These are phyloP conservation scores for Sinopyrophorus schimmeli DNA, from an alignment of 2,888 invertebrate species.

Conservation along the genomic window DNA sequence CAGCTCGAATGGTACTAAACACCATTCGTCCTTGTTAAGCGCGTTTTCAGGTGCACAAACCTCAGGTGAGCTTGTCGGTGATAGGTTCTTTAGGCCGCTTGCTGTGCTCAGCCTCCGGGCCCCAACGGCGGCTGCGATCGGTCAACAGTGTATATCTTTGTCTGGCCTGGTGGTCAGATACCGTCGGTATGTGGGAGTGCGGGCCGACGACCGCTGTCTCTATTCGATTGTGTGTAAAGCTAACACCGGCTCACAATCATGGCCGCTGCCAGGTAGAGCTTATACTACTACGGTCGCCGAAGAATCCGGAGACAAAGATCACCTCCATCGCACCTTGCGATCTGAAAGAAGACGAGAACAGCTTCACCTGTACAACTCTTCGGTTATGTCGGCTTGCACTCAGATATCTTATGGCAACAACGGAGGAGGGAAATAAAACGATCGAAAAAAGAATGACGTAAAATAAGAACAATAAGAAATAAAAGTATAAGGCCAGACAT, in stretches of 20 bases:
- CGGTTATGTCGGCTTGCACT: constrained; percentile 39
- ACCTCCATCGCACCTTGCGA: constrained; percentile 12
- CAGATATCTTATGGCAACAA: constrained; percentile 41
- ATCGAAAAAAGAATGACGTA: constrained; percentile 48
- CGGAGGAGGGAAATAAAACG: constrained; percentile 48
- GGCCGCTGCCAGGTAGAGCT: constrained; percentile 47
- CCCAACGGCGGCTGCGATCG: constrained; percentile 63
- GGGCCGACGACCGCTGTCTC: constrained; percentile 40
- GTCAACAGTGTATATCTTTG: constrained; percentile 61
- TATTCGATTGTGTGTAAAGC: constrained; percentile 45
- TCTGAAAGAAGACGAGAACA: constrained; percentile 28
- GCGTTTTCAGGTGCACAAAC: constrained; percentile 26
- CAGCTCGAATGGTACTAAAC: constrained; percentile 32
- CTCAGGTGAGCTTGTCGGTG: constrained; percentile 30
- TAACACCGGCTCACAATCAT: constrained; percentile 49
- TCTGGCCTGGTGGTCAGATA: constrained; percentile 31
- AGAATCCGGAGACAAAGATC: constrained; percentile 33
- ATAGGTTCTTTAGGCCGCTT: constrained; percentile 45
- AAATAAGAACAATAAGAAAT: constrained; percentile 52
- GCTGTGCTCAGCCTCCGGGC: constrained; percentile 73
- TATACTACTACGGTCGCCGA: constrained; percentile 30
- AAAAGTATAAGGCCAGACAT: constrained; percentile 52
- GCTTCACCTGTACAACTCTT: constrained; percentile 48
- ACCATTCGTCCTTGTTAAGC: constrained; percentile 29
- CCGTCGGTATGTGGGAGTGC: constrained; percentile 42